Evolutionary conservation across 2,797 vertebrate genomes (phyloP), one percentile per base, ranked within the genome.

Genomic region (Hypotaenidia okinawae): DNA sequence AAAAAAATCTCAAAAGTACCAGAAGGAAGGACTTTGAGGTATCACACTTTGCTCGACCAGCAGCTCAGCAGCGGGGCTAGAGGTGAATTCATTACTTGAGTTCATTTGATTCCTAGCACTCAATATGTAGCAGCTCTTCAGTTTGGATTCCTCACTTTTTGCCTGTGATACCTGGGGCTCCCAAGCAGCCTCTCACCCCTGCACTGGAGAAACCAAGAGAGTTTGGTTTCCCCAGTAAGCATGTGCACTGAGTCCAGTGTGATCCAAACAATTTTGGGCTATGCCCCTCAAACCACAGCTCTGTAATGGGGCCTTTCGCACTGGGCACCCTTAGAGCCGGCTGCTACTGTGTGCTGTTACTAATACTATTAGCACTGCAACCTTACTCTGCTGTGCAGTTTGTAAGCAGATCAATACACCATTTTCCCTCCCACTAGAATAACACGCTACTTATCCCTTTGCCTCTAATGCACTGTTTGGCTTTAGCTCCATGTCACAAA

Each of bases 241-340:
- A 75, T 28, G 15, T 63, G 11, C 59, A 21, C 2, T 7, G 35
- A 70, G 35, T 7, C n/a, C 52, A 57, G 63, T 70, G 11, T 2
- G 43, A 68, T 4, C 28, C n/a, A n/a, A 70, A 11, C 5, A 35
- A 6, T 30, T 63, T 30, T 13, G 68, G 33, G 35, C 12, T 58
- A 8, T n/a, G 14, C 1, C 21, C 15, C 32, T 18, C 0, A 82
- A 52, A 13, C 4, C 35, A 32, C 11, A 5, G 3, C 19, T 49
- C 79, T 57, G 10, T 6, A 52, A 23, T 0, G 14, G 45, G 15
- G 45, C 49, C 49, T 54, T 70, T 57, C 30, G 18, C 11, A n/a
- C 73, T 79, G 43, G 73, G 22, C 30, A 52, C 35, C 64, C 45
- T 63, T 23, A 19, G n/a, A 79, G 32, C 24, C 25, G 62, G n/a